These are phyloP conservation scores for Hypomecis punctinalis DNA, from an alignment of 2,888 invertebrate genomes.

Conservation along the genomic window DNA sequence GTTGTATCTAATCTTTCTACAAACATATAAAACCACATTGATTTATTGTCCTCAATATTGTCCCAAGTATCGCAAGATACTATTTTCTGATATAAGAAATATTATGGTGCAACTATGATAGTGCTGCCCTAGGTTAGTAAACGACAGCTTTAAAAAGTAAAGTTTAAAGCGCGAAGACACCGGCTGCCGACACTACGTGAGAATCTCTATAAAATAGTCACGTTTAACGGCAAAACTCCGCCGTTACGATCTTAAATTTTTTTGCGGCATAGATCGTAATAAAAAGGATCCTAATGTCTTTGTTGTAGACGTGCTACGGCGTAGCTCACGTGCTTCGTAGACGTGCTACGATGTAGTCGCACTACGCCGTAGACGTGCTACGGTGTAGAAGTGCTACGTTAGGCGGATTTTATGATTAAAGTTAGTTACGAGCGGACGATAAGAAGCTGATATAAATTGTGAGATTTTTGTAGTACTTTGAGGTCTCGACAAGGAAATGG, in stretches of 20 bases:
- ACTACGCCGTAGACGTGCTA: constrained; percentile 18
- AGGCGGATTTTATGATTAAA: constrained; percentile 6
- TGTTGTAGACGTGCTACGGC: constrained; percentile 39
- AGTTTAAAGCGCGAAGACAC: constrained; percentile 42
- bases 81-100: too few relatives aligned
- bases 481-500: too few relatives aligned
- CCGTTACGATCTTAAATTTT: constrained; percentile 37
- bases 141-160: constrained; percentile 40
- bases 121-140: neutral
- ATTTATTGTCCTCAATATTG: too few relatives aligned
- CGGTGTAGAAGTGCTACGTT: neutral
- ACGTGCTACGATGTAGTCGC: constrained; percentile 31
- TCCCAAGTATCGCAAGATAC: too few relatives aligned
- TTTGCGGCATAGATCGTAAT: constrained; percentile 37
- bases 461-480: too few relatives aligned
- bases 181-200: constrained; percentile 18
- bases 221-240: constrained; percentile 40
- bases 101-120: too few relatives aligned
- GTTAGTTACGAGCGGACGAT: constrained; percentile 2
- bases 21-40: too few relatives aligned
- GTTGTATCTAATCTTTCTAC: too few relatives aligned
- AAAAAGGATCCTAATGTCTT: constrained; percentile 40
- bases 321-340: constrained; percentile 30
- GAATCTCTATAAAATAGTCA: constrained; percentile 45
- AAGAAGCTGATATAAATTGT: neutral